A percentile compares a stretch with the other conserved stretches of the same genome.
phyloP scores from a whole-genome alignment of 2,113 vertebrate species.

The Upupa epops region DNA sequence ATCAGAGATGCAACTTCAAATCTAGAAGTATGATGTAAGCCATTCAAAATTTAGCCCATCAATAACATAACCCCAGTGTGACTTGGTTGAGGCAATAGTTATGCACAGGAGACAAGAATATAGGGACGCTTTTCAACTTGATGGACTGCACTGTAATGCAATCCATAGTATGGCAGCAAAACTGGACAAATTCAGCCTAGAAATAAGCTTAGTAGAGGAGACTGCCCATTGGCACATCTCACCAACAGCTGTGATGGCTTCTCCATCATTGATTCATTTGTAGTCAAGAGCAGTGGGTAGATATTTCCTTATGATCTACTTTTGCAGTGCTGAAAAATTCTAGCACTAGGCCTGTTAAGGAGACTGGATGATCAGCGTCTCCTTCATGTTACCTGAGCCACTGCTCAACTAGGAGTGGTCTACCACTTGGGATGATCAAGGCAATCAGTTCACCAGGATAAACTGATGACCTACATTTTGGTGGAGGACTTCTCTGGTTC shows the following conservation, averaged over 20 bases:
- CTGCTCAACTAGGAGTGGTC: background rate
- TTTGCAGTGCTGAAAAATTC: background rate
- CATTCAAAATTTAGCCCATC: background rate
- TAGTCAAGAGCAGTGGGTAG: background rate
- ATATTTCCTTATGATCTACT: background rate
- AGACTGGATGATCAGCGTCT: background rate
- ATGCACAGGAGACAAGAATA: background rate
- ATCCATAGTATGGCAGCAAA: background rate
- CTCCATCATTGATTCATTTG: background rate
- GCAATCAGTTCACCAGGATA: background rate
- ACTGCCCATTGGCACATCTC: background rate
- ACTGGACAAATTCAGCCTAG: background rate
- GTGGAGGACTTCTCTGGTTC: background rate
- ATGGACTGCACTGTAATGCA: background rate
- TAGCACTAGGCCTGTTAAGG: background rate
- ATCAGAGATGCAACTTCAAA: background rate
- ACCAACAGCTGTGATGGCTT: background rate
- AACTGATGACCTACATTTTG: background rate
- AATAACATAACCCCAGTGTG: background rate
- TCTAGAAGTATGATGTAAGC: background rate
- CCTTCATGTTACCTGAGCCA: background rate
- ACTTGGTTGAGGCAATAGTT: background rate
- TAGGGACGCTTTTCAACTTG: background rate
- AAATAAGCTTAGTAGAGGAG: background rate
- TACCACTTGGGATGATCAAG: background rate